Evolutionary conservation across 1,140 invertebrate species (phyloP), one percentile per base, ranked within the genome.

Genomic region (Temnothorax curvispinosus): DNA sequence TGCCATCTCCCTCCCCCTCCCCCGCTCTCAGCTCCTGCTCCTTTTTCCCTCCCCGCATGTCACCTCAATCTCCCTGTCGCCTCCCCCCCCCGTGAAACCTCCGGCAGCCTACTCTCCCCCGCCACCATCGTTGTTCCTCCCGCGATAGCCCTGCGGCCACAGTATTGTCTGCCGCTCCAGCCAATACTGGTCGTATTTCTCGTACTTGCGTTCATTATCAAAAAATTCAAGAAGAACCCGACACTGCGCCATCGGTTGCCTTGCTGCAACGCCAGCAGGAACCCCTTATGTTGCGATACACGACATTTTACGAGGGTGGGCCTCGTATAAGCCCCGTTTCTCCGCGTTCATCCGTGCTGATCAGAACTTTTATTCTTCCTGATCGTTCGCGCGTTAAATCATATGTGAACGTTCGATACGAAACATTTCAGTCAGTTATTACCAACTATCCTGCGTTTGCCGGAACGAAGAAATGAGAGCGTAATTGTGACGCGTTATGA

Each of bases 141-240:
- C 92, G 88, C 92, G 94, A 93, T 94, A 94, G 94, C 94, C 95
- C 94, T 89, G 94, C 95, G 94, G 94, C 94, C 94, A 93, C 90
- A 87, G 92, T 91, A 95, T 95, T 95, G 94, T 94, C 94, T 94
- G 80, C 87, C 87, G 93, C 88, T 92, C 93, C 93, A 93, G 92
- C 94, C 94, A 95, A 95, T 95, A 94, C 93, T 92, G 90, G 78
- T 92, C 92, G 91, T 93, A 90, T 93, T 94, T 94, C 93, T 94
- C 93, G 75, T 94, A 94, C 94, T 95, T 95, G 94, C 92, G 92
- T 94, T 95, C 94, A 94, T 95, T 95, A 94, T 93, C 92, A 93
- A 92, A 92, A 94, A 93, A 92, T 91, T 94, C 91, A 88, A 90
- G 89, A 94, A 93, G 91, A 92, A 92, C 89, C 89, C 89, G 90